These are phyloP conservation scores for Ciconia maguari DNA, from an alignment of 2,113 vertebrate genomes.

Conservation along the genomic window DNA sequence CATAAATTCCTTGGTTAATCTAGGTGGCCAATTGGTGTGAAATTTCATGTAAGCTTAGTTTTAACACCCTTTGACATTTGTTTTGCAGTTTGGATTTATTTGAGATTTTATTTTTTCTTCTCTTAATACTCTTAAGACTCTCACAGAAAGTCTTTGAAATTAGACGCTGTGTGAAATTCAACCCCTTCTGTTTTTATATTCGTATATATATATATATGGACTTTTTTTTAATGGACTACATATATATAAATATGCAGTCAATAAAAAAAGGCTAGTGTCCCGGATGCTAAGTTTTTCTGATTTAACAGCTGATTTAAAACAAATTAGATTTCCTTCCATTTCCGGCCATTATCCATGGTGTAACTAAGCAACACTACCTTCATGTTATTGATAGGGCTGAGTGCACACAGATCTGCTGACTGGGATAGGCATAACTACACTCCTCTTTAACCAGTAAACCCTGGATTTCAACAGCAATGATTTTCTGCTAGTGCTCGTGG, in stretches of 20 bases:
- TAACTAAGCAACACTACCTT: neutral
- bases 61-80: neutral
- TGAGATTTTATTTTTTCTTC: neutral
- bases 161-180: neutral
- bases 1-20: neutral
- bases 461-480: neutral
- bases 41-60: constrained; percentile 15
- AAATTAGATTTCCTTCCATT: constrained; percentile 11
- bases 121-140: neutral
- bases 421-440: neutral
- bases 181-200: neutral
- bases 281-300: neutral
- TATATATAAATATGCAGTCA: neutral
- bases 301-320: neutral
- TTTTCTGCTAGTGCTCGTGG: neutral
- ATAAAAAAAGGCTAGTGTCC: neutral
- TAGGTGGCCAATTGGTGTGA: neutral
- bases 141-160: constrained; percentile 33
- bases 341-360: neutral
- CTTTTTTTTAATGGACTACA: neutral
- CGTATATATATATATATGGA: neutral
- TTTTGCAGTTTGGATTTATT: neutral
- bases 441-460: neutral
- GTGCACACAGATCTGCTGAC: neutral
- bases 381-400: neutral